These are phyloP conservation scores for Rallus limicola DNA, from an alignment of 2,113 vertebrate genomes.

Conservation along the genomic window DNA sequence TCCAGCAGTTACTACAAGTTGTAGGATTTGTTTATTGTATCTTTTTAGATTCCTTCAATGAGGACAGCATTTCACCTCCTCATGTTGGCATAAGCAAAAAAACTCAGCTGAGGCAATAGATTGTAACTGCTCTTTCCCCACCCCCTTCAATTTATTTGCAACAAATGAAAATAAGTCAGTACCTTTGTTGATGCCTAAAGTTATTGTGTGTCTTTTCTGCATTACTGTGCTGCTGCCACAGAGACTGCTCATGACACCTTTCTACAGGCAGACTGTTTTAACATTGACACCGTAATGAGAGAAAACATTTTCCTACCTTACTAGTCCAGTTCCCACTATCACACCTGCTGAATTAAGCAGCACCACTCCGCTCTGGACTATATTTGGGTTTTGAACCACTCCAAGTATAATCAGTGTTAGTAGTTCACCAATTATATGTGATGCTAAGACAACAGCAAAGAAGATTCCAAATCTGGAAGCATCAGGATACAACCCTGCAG, in stretches of 20 bases:
- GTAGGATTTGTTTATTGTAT: too few relatives aligned
- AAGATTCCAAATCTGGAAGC: constrained; percentile 87
- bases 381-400: constrained; percentile 87
- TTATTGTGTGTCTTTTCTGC: not conserved
- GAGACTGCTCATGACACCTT: not conserved
- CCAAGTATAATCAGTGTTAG: constrained; percentile 90
- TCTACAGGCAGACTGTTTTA: not conserved
- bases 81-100: not conserved
- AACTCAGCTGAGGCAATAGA: not conserved
- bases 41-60: not conserved
- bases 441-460: constrained; percentile 83
- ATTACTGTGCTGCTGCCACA: not conserved
- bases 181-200: not conserved
- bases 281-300: not conserved
- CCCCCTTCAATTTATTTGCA: not conserved
- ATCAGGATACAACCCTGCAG: constrained; percentile 85
- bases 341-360: constrained; percentile 90
- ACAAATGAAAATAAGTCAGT: not conserved
- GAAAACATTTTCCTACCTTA: constrained; percentile 80
- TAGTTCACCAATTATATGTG: constrained; percentile 89
- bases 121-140: not conserved
- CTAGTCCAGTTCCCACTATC: constrained; percentile 87
- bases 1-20: not conserved
- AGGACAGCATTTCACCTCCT: not conserved
- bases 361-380: constrained; percentile 87